Base-by-base conservation (phyloP, 2,113 vertebrate species). In the Scytalopus superciliaris region DNA sequence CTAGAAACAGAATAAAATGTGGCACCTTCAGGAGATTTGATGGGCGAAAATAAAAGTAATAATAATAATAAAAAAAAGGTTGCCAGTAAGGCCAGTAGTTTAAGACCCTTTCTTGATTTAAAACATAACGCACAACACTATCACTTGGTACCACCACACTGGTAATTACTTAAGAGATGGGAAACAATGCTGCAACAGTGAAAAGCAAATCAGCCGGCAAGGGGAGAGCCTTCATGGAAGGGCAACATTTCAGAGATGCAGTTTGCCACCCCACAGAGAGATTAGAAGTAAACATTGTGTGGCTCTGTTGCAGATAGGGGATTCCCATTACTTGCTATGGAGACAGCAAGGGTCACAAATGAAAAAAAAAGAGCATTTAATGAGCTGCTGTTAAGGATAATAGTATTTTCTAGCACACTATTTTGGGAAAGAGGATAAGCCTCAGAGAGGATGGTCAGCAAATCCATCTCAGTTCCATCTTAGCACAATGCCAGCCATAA, bases 41-140 rank as follows among this genome's bases (percentile, higher is more conserved):
- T 2, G 2, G 3, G 8, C 4, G 2, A 0, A 23, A 62, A 56
- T 24, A 39, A 39, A 69, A 55, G 45, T 3, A 37, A 47, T 45
- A n/a, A n/a, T n/a, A n/a, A n/a, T n/a, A n/a, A n/a, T 7, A 17
- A 42, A 50, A n/a, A 27, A 30, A 14, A 18, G 17, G 44, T 44
- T 44, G 44, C 44, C n/a, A 35, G 27, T 52, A 75, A 49, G 16
- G 18, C 12, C 24, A n/a, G 21, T 50, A 56, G 44, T 56, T 89
- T 37, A 47, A 60, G 35, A 70, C 15, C 30, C 19, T 4, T 83
- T 83, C 42, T 67, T 39, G 52, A 78, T 19, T 82, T 72, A 63
- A 90, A 94, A 44, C 12, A 8, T 14, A 63, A 69, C 1, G 0
- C 23, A 14, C 15, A 45, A 18, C 24, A 19, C 21, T 60, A 59